A percentile compares a stretch with the other conserved stretches of the same genome.
Conservation (phyloP, 2,797 vertebrate species). For the Takifugu ocellatus region DNA sequence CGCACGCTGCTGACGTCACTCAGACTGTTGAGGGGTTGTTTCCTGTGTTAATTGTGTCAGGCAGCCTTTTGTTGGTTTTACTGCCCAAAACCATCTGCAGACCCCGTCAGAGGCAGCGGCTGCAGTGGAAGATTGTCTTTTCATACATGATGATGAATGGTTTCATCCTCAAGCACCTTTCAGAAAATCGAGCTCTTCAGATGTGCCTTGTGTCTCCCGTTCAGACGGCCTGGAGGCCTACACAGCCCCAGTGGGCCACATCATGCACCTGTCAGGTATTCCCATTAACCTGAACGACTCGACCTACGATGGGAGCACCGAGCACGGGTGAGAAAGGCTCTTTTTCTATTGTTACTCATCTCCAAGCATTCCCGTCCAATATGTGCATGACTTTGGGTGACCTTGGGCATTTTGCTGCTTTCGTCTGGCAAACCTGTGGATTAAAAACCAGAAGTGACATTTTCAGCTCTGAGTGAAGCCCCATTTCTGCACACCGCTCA, state of each 20-base stretch:
- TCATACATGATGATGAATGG: too few relatives aligned
- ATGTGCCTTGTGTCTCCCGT: conserved; percentile 3
- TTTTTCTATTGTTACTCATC: conserved; percentile 6
- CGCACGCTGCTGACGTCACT: conserved; percentile 39
- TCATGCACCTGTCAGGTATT: conserved; percentile 80
- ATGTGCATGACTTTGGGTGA: background rate
- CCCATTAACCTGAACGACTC: conserved; percentile 87
- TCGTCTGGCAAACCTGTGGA: conserved; percentile 12
- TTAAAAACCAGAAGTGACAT: conserved; percentile 11
- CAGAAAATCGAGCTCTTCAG: too few relatives aligned
- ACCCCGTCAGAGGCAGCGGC: conserved; percentile 15
- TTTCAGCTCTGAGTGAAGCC: conserved; percentile 13
- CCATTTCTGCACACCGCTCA: conserved; percentile 3
- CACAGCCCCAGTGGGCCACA: conserved; percentile 83
- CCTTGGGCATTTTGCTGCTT: background rate
- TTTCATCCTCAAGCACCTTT: too few relatives aligned
- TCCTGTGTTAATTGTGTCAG: conserved; percentile 33
- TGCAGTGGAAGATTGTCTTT: conserved; percentile 17
- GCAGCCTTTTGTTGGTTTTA: conserved; percentile 44
- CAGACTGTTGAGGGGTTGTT: conserved; percentile 41
- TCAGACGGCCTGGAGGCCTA: conserved; percentile 88
- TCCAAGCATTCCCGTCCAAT: conserved; percentile 5
- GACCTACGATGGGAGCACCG: conserved; percentile 85
- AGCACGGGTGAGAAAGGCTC: conserved; percentile 76
- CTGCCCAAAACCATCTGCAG: conserved; percentile 34